Evolutionary conservation across 2,113 vertebrate species (phyloP).

Genomic region (Phyllopteryx taeniolatus): DNA sequence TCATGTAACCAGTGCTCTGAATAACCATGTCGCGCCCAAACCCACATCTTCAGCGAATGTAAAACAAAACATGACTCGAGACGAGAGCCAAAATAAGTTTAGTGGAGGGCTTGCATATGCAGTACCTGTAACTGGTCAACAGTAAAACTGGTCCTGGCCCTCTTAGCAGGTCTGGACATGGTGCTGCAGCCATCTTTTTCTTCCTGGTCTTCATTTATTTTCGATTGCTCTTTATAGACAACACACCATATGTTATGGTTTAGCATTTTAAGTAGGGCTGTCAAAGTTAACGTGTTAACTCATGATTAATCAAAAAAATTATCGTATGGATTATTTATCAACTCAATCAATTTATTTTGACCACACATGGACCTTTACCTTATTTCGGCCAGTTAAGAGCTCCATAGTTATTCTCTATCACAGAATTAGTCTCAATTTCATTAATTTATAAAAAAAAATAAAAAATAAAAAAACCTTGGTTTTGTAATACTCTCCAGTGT

Average conservation of each 20-base stretch:
- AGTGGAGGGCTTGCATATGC: constrained; percentile 2
- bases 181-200: constrained; percentile 80
- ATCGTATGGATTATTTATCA: too few relatives aligned
- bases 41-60: background rate
- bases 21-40: background rate
- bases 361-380: too few relatives aligned
- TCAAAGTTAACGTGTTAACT: too few relatives aligned
- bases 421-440: too few relatives aligned
- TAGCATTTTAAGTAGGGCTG: too few relatives aligned
- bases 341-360: too few relatives aligned
- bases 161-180: constrained; percentile 89
- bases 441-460: too few relatives aligned
- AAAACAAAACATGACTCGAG: background rate
- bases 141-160: constrained; percentile 96
- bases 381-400: too few relatives aligned
- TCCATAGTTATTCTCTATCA: too few relatives aligned
- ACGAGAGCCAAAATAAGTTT: background rate
- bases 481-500: too few relatives aligned
- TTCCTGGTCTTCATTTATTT: constrained; percentile 78
- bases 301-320: too few relatives aligned
- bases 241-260: background rate
- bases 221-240: constrained; percentile 77
- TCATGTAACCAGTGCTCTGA: background rate
- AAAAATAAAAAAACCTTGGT: too few relatives aligned
- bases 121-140: constrained; percentile 95